Conservation (phyloP, 2,113 vertebrate genomes). For the Electrona antarctica region DNA sequence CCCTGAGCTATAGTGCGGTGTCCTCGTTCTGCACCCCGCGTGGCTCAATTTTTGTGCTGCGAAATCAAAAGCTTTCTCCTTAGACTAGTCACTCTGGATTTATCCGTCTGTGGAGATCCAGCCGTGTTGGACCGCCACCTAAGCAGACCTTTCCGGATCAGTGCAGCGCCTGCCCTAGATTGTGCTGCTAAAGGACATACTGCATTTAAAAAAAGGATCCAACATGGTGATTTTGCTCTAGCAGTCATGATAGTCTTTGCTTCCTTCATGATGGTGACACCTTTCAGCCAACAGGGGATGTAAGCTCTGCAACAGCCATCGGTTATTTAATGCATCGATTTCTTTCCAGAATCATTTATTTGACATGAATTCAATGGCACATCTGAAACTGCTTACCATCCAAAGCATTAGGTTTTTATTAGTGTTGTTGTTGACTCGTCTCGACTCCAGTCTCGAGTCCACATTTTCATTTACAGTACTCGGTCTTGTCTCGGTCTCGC, state of each 20-base stretch:
- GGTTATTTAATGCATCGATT: no score
- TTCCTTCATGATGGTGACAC: background rate
- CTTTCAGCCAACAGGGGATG: background rate
- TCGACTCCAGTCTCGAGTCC: no score
- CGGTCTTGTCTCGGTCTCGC: no score
- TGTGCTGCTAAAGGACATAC: constrained; percentile 28
- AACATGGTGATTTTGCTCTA: background rate
- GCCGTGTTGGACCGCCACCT: constrained; percentile 26
- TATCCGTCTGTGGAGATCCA: constrained; percentile 36
- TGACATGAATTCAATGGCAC: background rate
- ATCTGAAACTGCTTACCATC: background rate
- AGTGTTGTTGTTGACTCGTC: no score
- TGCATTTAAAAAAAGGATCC: constrained; percentile 21
- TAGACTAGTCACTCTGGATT: constrained; percentile 46
- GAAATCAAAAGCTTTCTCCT: constrained; percentile 50
- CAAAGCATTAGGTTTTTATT: no score
- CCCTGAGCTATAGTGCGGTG: constrained; percentile 57
- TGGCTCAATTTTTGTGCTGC: constrained; percentile 39
- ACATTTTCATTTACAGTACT: no score
- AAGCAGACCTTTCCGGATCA: constrained; percentile 36
- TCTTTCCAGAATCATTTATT: no score
- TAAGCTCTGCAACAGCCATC: background rate
- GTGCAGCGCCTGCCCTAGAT: constrained; percentile 41
- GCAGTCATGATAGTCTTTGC: constrained; percentile 4
- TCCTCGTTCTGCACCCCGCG: constrained; percentile 48